Evolutionary conservation across 2,888 invertebrate genomes (phyloP), one percentile per base, ranked within the genome.

Genomic region (Latheticus oryzae): DNA sequence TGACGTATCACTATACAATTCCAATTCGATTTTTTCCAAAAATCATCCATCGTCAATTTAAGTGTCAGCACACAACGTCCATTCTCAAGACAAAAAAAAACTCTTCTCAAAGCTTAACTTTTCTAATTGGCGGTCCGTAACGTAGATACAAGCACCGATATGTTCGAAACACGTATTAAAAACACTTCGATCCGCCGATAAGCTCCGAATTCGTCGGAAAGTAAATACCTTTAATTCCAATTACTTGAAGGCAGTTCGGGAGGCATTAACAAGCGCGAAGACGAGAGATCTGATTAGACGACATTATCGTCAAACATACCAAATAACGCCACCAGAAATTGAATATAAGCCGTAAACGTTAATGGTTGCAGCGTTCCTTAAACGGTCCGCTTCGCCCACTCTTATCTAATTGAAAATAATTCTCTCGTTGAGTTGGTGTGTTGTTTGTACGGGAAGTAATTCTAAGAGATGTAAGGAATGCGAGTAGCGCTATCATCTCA

Each of bases 371-470:
- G 56, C 56, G 56, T 35, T 56, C 56, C 50, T 56, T 51, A 57
- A 57, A 51, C 51, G 56, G 56, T 51, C 43, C 51, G 52, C 38
- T 45, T 58, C 58, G 58, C 58, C 52, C 45, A 58, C 58, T 58
- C 52, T 58, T 58, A 58, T 51, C 58, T 58, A 58, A 58, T 58
- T 58, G 58, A 58, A 58, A 58, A 58, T 58, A 58, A 58, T 58
- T 58, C 52, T 40, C 45, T 42, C 43, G 56, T 43, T 35, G 54
- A 54, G 54, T 47, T 40, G 30, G 51, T 33, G 40, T 30, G 52
- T 53, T 59, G 59, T 59, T 54, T 59, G 59, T 59, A 59, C 54
- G 54, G 53, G 58, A 58, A 58, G 59, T 59, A 59, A 59, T 59
- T 59, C 54, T 42, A 43, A 30, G 33, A 50, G 59, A 59, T 43